These are phyloP conservation scores for Zaprionus lachaisei DNA, from an alignment of 1,140 invertebrate species.

Conservation along the genomic window DNA sequence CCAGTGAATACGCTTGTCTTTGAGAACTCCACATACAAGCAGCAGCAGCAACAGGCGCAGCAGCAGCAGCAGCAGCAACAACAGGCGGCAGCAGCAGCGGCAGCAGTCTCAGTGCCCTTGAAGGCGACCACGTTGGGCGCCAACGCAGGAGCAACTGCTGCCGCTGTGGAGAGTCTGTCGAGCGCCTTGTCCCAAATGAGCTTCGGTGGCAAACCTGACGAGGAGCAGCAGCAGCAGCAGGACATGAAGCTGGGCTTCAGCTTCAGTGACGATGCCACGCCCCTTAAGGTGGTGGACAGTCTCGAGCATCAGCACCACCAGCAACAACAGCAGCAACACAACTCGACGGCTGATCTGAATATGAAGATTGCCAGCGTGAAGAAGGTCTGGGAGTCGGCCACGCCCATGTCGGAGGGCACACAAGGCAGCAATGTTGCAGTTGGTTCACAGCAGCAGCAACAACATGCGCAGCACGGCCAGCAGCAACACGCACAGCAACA, in stretches of 20 bases:
- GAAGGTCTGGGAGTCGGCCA: conserved; percentile 93
- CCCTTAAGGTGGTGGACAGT: conserved; percentile 61
- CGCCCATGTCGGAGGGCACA: conserved; percentile 81
- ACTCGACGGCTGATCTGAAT: conserved; percentile 94
- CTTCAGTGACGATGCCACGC: conserved; percentile 85
- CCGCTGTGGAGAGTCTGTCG: conserved; percentile 73
- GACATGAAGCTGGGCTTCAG: conserved; percentile 95
- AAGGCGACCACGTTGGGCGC: conserved; percentile 40
- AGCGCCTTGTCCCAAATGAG: conserved; percentile 85
- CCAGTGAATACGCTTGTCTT: conserved; percentile 96
- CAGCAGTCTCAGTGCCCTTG: conserved; percentile 42
- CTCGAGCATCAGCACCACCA: conserved; percentile 56
- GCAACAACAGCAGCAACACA: conserved; percentile 83
- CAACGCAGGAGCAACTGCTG: conserved; percentile 35
- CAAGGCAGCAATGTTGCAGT: conserved; percentile 26
- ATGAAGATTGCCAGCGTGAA: conserved; percentile 97
- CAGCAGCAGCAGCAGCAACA: conserved; percentile 58
- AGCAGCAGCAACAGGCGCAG: conserved; percentile 87
- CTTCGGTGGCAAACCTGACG: conserved; percentile 72
- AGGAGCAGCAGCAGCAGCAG: conserved; percentile 88
- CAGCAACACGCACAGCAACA: conserved; percentile 68
- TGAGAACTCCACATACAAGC: conserved; percentile 95
- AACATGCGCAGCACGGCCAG: conserved; percentile 79
- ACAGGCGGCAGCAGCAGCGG: conserved; percentile 82
- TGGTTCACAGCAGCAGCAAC: conserved; percentile 58